phyloP scores from a whole-genome alignment of 1,140 invertebrate species.

The Pseudomyrmex dendroicus region DNA sequence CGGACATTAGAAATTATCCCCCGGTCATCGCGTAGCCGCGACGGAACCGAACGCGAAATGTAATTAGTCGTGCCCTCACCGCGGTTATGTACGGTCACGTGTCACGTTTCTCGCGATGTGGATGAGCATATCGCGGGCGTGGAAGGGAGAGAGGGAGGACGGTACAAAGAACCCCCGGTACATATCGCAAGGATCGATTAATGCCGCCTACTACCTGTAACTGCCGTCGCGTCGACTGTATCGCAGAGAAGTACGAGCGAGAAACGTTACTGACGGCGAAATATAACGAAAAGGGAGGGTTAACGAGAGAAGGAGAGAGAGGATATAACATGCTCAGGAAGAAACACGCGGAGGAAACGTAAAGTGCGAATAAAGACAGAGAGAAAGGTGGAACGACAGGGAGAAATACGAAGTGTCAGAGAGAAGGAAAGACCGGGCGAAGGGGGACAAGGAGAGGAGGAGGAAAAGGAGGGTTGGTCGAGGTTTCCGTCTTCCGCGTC shows the following conservation, averaged over 20 bases:
- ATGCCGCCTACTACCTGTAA: conserved; percentile 36
- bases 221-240: conserved; percentile 41
- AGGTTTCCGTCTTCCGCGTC: conserved; percentile 57
- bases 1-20: conserved; percentile 45
- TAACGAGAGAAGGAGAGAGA: conserved; percentile 37
- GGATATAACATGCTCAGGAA: not conserved
- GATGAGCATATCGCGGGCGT: conserved; percentile 28
- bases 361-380: not conserved
- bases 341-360: not conserved
- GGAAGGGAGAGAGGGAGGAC: no score
- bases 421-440: not conserved
- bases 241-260: conserved; percentile 38
- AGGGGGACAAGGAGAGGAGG: no score
- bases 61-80: conserved; percentile 70
- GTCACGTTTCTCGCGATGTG: conserved; percentile 56
- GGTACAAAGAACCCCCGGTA: conserved; percentile 32
- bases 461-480: conserved; percentile 22
- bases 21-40: conserved; percentile 43
- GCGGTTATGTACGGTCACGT: conserved; percentile 67
- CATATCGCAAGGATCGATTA: conserved; percentile 59
- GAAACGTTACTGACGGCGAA: conserved; percentile 29
- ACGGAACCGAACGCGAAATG: conserved; percentile 52
- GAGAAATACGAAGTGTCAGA: not conserved
- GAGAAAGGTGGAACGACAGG: conserved; percentile 10
- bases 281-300: conserved; percentile 36